Evolutionary conservation across 2,888 invertebrate genomes (phyloP).

Genomic region (Pyralis farinalis): DNA sequence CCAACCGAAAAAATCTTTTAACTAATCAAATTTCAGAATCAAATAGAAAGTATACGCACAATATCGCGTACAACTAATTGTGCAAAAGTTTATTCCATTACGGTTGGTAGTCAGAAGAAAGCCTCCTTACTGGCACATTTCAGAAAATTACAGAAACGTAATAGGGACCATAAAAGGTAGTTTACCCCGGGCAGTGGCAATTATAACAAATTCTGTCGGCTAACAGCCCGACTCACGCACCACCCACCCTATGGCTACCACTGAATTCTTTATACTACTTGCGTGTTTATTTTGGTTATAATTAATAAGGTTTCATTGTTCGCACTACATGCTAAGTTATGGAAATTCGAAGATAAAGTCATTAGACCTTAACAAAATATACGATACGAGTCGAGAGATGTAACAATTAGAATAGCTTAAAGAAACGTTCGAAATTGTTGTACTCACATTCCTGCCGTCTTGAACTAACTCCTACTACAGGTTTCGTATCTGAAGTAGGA

Average conservation of each 20-base stretch:
- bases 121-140: conserved; percentile 31
- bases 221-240: conserved; percentile 38
- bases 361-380: too few species aligned
- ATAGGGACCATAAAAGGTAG: conserved; percentile 58
- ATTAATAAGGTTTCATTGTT: conserved; percentile 29
- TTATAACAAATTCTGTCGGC: conserved; percentile 49
- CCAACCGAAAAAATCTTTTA: too few species aligned
- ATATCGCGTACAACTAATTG: background rate
- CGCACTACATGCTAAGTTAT: background rate
- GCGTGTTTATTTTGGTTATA: conserved; percentile 36
- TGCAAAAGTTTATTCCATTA: conserved; percentile 33
- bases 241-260: conserved; percentile 16
- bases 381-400: too few species aligned
- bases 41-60: background rate
- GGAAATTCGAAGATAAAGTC: background rate
- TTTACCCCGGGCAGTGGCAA: conserved; percentile 48
- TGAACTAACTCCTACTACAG: too few species aligned
- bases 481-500: too few species aligned
- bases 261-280: conserved; percentile 36
- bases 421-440: too few species aligned
- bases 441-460: too few species aligned
- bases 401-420: too few species aligned
- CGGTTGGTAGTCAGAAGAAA: conserved; percentile 24
- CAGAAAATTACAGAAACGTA: conserved; percentile 51
- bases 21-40: too few species aligned